Evolutionary conservation across 2,888 invertebrate species (phyloP), one percentile per base, ranked within the genome.

Genomic region (Crematogaster levior): DNA sequence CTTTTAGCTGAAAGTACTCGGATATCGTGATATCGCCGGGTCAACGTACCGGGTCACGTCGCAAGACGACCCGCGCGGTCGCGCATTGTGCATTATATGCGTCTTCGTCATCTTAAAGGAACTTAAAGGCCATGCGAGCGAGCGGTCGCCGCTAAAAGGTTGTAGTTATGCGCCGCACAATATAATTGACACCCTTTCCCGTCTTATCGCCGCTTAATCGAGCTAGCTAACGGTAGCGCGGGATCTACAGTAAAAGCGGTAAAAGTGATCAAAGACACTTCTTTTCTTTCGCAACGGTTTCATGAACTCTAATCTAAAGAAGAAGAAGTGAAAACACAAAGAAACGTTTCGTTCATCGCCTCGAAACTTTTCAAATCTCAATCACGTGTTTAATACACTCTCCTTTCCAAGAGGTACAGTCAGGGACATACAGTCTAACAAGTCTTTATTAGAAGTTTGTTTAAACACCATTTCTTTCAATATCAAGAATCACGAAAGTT

Each of bases 21-120:
- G 53, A 73, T 81, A 43, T 34, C 43, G 63, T 74, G 74, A 81
- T 81, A 81, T 56, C 63, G 56, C 24, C 51, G 63, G 74, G 81
- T 81, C 63, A 81, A 81, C 40, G 81, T 74, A 74, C 74, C 53
- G 48, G 34, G 74, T 48, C 24, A 74, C 73, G 34, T 46, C 61
- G 63, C 53, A 12, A 34, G 74, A 63, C 74, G 61, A 53, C 12
- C 24, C 18, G 51, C 65, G 73, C 34, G 60, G n/a, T 15, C 58
- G n/a, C 34, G 60, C 82, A 82, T 79, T 82, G 63, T 77, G 66
- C 77, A 82, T 82, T 82, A 66, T 61, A 81, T 65, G 34, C 66
- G 77, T 81, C 81, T 81, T 81, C 81, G 81, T 82, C 82, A 82
- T 77, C 66, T 65, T 60, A 48, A 77, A 43, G 77, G 82, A 82